Evolutionary conservation across 2,888 invertebrate species (phyloP).

Genomic region (Sepioteuthis lessoniana): DNA sequence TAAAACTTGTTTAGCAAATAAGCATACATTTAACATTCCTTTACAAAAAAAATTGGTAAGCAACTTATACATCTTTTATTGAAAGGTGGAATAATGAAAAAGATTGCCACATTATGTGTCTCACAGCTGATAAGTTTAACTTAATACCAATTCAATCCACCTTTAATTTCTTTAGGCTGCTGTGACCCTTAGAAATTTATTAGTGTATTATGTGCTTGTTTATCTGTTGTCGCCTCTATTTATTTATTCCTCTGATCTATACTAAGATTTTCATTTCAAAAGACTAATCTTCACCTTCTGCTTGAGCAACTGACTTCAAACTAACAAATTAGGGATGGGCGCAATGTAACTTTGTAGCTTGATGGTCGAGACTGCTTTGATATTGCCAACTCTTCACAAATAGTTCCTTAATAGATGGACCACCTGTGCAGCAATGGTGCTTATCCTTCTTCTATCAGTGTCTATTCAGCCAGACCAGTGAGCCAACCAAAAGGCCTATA

Average conservation of each 20-base stretch:
- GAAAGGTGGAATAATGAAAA: neutral
- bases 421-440: constrained; percentile 2
- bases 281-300: constrained; percentile 23
- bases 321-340: constrained; percentile 33
- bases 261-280: constrained; percentile 33
- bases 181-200: constrained; percentile 33
- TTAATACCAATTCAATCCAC: constrained; percentile 23
- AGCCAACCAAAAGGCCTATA: constrained; percentile 3
- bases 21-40: neutral
- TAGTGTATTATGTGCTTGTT: neutral
- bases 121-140: neutral
- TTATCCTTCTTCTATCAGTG: constrained; percentile 24
- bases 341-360: constrained; percentile 6
- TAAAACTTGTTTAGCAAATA: too few relatives aligned
- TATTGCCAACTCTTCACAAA: neutral
- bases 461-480: neutral
- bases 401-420: constrained; percentile 33
- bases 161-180: constrained; percentile 33
- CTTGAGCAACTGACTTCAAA: constrained; percentile 11
- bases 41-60: neutral
- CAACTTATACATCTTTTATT: neutral
- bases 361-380: constrained; percentile 33
- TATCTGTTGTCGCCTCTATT: constrained; percentile 23
- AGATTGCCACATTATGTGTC: neutral
- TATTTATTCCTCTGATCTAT: constrained; percentile 5